Percentiles rank a stretch among this genome's conserved stretches.
These are phyloP conservation scores for Drosophila funebris DNA, from an alignment of 1,140 invertebrate species.

Conservation along the genomic window DNA sequence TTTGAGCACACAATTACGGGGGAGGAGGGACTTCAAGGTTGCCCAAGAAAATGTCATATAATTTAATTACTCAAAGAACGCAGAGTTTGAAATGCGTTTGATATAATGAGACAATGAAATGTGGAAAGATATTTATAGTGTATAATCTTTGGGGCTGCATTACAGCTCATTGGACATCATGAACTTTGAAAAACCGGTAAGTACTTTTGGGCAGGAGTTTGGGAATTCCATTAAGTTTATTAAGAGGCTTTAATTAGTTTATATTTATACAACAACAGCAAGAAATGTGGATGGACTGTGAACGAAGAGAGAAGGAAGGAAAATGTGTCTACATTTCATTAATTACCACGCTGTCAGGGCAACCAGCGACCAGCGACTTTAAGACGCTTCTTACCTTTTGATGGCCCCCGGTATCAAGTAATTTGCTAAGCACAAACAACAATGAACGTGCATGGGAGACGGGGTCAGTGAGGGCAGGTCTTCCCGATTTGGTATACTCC, in stretches of 20 bases:
- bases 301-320: conserved; percentile 7
- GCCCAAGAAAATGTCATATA: not conserved
- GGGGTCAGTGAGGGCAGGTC: not conserved
- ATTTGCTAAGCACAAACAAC: conserved; percentile 58
- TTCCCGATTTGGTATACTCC: not conserved
- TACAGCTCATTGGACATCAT: conserved; percentile 54
- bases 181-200: not conserved
- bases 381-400: conserved; percentile 73
- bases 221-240: conserved; percentile 74
- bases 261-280: conserved; percentile 15
- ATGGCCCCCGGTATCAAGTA: conserved; percentile 53
- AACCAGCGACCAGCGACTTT: conserved; percentile 38
- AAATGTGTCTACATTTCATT: conserved; percentile 69
- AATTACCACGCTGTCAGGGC: conserved; percentile 62
- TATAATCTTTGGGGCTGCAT: conserved; percentile 43
- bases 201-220: not conserved
- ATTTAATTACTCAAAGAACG: conserved; percentile 20
- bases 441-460: conserved; percentile 27
- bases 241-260: conserved; percentile 76
- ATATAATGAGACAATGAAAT: conserved; percentile 10
- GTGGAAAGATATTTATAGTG: conserved; percentile 35
- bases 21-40: not conserved
- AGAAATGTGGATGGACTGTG: conserved; percentile 10
- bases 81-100: conserved; percentile 9
- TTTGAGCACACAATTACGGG: not conserved